These are phyloP conservation scores for Aporrectodea caliginosa DNA, from an alignment of 1,140 invertebrate species.

Conservation along the genomic window DNA sequence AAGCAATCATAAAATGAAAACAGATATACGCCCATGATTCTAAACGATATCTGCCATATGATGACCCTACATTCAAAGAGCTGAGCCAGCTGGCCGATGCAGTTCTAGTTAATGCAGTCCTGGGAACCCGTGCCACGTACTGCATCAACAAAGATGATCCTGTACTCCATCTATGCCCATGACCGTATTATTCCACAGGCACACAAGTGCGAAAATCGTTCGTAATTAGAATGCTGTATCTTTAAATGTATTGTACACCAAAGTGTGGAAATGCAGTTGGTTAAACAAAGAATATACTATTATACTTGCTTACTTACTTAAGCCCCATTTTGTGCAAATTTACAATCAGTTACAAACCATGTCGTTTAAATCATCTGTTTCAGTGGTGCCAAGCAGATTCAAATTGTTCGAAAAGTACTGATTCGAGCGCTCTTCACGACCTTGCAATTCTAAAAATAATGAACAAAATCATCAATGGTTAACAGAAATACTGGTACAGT, in stretches of 20 bases:
- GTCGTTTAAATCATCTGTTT: conserved; percentile 8
- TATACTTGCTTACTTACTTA: too few species aligned
- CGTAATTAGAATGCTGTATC: background rate
- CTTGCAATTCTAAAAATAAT: conserved; percentile 73
- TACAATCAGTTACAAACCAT: background rate
- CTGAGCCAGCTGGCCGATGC: too few species aligned
- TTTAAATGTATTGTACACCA: background rate
- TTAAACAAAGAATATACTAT: too few species aligned
- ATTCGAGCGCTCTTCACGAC: conserved; percentile 80
- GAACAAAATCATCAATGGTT: too few species aligned
- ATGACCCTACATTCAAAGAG: too few species aligned
- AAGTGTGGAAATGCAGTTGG: too few species aligned
- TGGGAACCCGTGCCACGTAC: too few species aligned
- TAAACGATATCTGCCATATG: too few species aligned
- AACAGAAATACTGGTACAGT: too few species aligned
- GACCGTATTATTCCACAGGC: background rate
- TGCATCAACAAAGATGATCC: background rate
- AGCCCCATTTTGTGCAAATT: background rate
- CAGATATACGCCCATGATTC: background rate
- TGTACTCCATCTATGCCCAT: background rate
- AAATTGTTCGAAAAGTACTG: conserved; percentile 68
- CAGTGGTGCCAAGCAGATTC: conserved; percentile 17
- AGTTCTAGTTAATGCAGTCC: too few species aligned
- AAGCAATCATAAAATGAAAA: too few species aligned
- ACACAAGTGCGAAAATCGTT: background rate